Evolutionary conservation across 2,888 invertebrate species (phyloP).

Genomic region (Ferdinandea cuprea): DNA sequence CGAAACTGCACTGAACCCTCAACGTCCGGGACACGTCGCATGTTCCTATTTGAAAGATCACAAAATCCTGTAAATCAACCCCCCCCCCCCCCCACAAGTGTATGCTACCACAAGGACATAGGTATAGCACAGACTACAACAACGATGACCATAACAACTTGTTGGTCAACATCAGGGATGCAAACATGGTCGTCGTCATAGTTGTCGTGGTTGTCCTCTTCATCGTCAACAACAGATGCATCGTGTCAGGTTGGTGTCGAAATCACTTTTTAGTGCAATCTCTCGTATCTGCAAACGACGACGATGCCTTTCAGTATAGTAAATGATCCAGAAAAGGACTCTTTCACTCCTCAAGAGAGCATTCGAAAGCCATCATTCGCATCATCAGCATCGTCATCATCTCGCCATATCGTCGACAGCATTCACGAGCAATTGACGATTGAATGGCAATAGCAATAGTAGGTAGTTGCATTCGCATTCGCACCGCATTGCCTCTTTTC

Average conservation of each 20-base stretch:
- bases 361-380: constrained; percentile 38
- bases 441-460: constrained; percentile 2
- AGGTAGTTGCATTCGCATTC: neutral
- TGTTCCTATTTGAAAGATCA: constrained; percentile 13
- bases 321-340: constrained; percentile 52
- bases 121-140: constrained; percentile 3
- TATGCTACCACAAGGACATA: constrained; percentile 1
- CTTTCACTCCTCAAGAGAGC: constrained; percentile 33
- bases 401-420: constrained; percentile 27
- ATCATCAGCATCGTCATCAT: constrained; percentile 37
- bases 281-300: constrained; percentile 25
- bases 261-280: constrained; percentile 52
- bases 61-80: constrained; percentile 24
- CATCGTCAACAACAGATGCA: constrained; percentile 40
- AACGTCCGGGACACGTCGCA: neutral
- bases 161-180: constrained; percentile 40
- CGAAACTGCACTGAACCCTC: neutral
- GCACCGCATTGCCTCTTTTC: constrained; percentile 1
- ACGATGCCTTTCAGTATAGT: constrained; percentile 46
- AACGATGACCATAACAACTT: constrained; percentile 34
- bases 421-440: constrained; percentile 50
- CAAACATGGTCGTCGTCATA: constrained; percentile 21
- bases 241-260: constrained; percentile 45
- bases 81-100: constrained; percentile 4
- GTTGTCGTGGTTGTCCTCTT: constrained; percentile 18